Evolutionary conservation across 2,888 invertebrate species (phyloP).

Genomic region (Phymatocera aterrima): DNA sequence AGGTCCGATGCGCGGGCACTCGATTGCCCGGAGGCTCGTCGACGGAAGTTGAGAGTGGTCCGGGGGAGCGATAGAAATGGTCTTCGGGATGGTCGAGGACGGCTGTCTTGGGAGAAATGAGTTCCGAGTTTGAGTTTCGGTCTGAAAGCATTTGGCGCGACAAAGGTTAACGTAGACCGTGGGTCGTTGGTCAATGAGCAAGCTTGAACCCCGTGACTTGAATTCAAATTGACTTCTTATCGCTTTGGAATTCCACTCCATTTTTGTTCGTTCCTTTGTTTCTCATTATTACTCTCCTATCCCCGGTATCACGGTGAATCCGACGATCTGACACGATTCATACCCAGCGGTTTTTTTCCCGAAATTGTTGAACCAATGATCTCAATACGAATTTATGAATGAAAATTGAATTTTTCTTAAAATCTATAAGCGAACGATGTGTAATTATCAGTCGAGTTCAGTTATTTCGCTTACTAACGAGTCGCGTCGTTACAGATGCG

Average conservation of each 20-base stretch:
- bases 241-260: background rate
- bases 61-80: slow-evolving; percentile 18
- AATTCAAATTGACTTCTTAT: slow-evolving; percentile 1
- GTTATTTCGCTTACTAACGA: slow-evolving; percentile 28
- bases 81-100: background rate
- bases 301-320: too few relatives aligned
- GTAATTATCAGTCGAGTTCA: background rate
- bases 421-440: slow-evolving; percentile 1
- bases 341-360: too few relatives aligned
- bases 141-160: slow-evolving; percentile 39
- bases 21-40: slow-evolving; percentile 3
- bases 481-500: slow-evolving; percentile 26
- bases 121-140: slow-evolving; percentile 25
- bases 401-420: background rate
- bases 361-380: background rate
- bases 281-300: too few relatives aligned
- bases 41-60: slow-evolving; percentile 33
- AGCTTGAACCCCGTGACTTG: slow-evolving; percentile 1
- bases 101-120: slow-evolving; percentile 26
- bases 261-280: background rate
- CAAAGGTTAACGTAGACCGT: slow-evolving; percentile 33
- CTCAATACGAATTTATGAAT: background rate
- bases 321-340: background rate
- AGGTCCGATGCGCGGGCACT: background rate
- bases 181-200: slow-evolving; percentile 31